A percentile compares a stretch with the other conserved stretches of the same genome.
These are phyloP conservation scores for Acleris literana DNA, from an alignment of 2,888 invertebrate genomes.

Conservation along the genomic window DNA sequence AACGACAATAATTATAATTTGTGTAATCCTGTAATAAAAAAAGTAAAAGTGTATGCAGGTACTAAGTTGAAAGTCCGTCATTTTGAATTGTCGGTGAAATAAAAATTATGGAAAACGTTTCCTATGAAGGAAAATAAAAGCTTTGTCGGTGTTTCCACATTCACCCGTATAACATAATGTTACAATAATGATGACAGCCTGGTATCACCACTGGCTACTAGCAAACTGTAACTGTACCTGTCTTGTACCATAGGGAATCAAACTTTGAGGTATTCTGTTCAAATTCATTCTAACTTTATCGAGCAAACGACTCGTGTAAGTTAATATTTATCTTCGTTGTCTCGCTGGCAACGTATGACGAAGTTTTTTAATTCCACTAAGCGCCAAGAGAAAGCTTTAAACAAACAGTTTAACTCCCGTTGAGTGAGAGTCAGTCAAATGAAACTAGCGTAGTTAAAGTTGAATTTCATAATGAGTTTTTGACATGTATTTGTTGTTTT, in stretches of 20 bases:
- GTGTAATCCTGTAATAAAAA: no score
- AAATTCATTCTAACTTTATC: constrained; percentile 31
- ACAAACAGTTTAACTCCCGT: constrained; percentile 19
- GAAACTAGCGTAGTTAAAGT: constrained; percentile 11
- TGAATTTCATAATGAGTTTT: constrained; percentile 7
- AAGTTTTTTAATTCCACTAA: constrained; percentile 37
- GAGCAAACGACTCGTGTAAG: constrained; percentile 31
- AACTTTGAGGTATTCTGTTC: constrained; percentile 22
- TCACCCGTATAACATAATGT: no score
- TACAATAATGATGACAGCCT: no score
- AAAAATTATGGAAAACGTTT: no score
- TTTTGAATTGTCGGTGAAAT: no score
- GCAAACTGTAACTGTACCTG: not conserved
- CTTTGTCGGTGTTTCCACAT: no score
- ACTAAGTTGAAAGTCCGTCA: no score
- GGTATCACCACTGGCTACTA: not conserved
- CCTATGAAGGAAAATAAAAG: no score
- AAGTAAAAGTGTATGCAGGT: no score
- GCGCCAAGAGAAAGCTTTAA: constrained; percentile 25
- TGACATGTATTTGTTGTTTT: not conserved
- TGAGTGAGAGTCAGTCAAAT: constrained; percentile 25
- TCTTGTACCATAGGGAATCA: constrained; percentile 15
- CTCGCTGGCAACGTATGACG: constrained; percentile 29
- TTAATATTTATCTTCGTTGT: constrained; percentile 34
- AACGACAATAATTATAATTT: no score